phyloP scores from a whole-genome alignment of 2,888 invertebrate species.

The Cetonia aurata region DNA sequence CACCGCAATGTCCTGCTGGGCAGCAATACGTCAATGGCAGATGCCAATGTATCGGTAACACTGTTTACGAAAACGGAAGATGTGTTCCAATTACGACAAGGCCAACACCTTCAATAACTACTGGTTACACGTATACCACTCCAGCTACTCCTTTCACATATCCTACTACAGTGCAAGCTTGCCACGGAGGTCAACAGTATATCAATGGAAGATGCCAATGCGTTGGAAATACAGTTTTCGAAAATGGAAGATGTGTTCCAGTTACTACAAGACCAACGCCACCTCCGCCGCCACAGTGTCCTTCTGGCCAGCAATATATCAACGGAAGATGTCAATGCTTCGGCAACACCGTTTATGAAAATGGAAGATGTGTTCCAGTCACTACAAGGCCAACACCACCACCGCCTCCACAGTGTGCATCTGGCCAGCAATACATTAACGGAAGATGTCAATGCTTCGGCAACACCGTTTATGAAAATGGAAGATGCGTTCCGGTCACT shows the following conservation, averaged over 20 bases:
- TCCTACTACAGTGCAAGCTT: too few species aligned
- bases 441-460: conserved; percentile 20
- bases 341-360: too few species aligned
- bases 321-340: conserved; percentile 6
- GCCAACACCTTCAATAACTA: conserved; percentile 14
- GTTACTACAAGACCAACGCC: conserved; percentile 6
- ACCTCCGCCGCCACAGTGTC: neutral
- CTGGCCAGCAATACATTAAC: conserved; percentile 22
- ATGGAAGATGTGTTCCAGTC: neutral
- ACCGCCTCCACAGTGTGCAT: neutral
- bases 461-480: conserved; percentile 22
- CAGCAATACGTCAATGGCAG: conserved; percentile 30
- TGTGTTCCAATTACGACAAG: conserved; percentile 28
- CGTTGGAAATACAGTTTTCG: neutral
- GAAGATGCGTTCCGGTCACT: conserved; percentile 9
- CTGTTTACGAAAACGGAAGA: conserved; percentile 15
- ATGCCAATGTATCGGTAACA: conserved; percentile 30
- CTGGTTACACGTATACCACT: too few species aligned
- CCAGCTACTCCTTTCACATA: too few species aligned
- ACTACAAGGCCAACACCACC: conserved; percentile 4
- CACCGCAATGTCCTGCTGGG: neutral
- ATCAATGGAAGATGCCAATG: conserved; percentile 40
- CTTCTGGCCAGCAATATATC: neutral
- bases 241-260: conserved; percentile 32
- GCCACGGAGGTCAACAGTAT: conserved; percentile 28